Evolutionary conservation across 2,888 invertebrate species (phyloP).

Genomic region (Drosophila barbarae): DNA sequence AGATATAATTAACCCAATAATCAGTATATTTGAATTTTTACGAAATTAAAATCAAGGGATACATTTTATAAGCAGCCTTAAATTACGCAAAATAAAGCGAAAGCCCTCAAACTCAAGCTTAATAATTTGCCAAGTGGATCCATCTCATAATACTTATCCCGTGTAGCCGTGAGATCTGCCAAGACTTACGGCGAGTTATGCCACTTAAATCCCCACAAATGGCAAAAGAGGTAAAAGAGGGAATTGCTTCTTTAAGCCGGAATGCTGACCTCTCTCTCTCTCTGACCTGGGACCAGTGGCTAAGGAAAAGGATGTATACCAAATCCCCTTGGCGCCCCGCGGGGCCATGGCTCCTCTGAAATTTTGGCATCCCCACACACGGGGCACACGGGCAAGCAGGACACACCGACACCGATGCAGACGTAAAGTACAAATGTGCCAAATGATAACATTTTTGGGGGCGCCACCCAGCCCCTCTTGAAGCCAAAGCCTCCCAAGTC

Average conservation of each 20-base stretch:
- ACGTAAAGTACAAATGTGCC: constrained; percentile 60
- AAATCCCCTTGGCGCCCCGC: neutral
- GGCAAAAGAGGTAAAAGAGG: constrained; percentile 3
- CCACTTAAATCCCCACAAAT: constrained; percentile 18
- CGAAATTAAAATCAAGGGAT: neutral
- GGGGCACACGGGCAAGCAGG: neutral
- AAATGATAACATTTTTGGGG: constrained; percentile 63
- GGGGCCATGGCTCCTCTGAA: constrained; percentile 7
- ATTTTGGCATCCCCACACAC: constrained; percentile 24
- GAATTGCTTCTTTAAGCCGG: constrained; percentile 21
- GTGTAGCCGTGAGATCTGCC: constrained; percentile 1
- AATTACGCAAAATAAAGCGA: neutral
- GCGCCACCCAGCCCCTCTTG: neutral
- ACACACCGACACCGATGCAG: constrained; percentile 18
- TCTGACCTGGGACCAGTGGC: constrained; percentile 17
- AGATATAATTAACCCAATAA: too few species aligned
- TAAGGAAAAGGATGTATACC: constrained; percentile 18
- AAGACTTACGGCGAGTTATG: constrained; percentile 8
- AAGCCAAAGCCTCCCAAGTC: constrained; percentile 15
- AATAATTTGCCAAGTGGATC: neutral
- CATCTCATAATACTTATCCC: neutral
- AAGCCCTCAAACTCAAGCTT: neutral
- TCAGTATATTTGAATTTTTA: too few species aligned
- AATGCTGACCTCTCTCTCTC: constrained; percentile 10
- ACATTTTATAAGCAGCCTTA: neutral